These are phyloP conservation scores for Sciurus niger DNA, from an alignment of 2,113 vertebrate genomes.

Conservation along the genomic window DNA sequence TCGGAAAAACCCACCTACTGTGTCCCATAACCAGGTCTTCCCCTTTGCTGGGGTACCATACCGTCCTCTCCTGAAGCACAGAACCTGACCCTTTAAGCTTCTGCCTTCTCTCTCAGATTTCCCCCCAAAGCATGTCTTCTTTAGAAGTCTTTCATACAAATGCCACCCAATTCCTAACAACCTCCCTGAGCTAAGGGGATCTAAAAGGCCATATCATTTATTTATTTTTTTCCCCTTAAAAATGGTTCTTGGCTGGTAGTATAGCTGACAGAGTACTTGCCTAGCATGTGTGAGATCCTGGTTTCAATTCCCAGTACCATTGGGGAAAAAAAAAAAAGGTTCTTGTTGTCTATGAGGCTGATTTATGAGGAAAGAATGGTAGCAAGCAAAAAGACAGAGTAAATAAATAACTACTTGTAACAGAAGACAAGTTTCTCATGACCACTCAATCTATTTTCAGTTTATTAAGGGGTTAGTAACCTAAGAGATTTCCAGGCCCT, in stretches of 20 bases:
- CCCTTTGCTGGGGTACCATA: background rate
- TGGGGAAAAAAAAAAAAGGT: too few relatives aligned
- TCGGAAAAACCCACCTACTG: background rate
- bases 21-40: background rate
- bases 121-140: background rate
- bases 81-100: background rate
- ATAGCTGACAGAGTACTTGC: too few relatives aligned
- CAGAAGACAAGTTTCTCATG: background rate
- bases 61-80: background rate
- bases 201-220: background rate
- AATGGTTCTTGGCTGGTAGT: too few relatives aligned
- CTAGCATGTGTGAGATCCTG: too few relatives aligned
- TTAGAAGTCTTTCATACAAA: background rate
- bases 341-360: background rate
- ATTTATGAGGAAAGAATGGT: background rate
- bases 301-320: too few relatives aligned
- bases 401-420: background rate
- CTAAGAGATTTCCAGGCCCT: background rate
- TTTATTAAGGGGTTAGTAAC: background rate
- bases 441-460: background rate
- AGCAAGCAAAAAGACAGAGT: background rate
- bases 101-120: background rate
- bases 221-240: background rate
- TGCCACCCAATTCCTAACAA: background rate
- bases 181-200: background rate